These are phyloP conservation scores for Mythimna pallens DNA, from an alignment of 2,888 invertebrate genomes.

Conservation along the genomic window DNA sequence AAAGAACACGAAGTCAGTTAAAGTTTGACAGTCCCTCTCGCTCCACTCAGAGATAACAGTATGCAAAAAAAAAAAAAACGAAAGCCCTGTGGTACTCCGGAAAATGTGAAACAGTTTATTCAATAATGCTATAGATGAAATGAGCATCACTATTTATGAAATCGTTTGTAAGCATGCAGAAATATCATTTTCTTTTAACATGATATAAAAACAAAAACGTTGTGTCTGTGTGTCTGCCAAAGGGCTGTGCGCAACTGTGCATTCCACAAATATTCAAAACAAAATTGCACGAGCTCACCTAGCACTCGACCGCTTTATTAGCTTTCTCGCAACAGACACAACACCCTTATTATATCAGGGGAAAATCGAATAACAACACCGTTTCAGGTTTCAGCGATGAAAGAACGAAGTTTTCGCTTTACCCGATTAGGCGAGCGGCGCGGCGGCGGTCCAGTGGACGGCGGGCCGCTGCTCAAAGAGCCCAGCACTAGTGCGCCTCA, in stretches of 20 bases:
- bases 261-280: conserved; percentile 22
- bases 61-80: too few species aligned
- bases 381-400: conserved; percentile 68
- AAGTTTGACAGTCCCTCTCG: too few species aligned
- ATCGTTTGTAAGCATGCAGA: background rate
- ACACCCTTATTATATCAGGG: conserved; percentile 24
- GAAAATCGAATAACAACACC: conserved; percentile 51
- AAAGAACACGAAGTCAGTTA: too few species aligned
- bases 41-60: too few species aligned
- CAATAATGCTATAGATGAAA: background rate
- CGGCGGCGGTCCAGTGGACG: conserved; percentile 56
- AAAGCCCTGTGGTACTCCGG: conserved; percentile 1
- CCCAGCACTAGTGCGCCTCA: conserved; percentile 65
- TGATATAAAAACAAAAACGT: background rate
- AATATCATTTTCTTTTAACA: conserved; percentile 1
- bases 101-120: background rate
- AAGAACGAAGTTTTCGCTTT: conserved; percentile 75
- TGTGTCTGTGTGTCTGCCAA: conserved; percentile 8
- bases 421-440: conserved; percentile 73
- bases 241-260: conserved; percentile 12
- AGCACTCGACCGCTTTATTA: conserved; percentile 31
- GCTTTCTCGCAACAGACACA: conserved; percentile 36
- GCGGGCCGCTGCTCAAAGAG: conserved; percentile 64
- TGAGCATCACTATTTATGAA: background rate
- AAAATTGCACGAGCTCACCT: conserved; percentile 5